Base-by-base conservation (phyloP, 2,888 invertebrate genomes). In the Phortica okadai region DNA sequence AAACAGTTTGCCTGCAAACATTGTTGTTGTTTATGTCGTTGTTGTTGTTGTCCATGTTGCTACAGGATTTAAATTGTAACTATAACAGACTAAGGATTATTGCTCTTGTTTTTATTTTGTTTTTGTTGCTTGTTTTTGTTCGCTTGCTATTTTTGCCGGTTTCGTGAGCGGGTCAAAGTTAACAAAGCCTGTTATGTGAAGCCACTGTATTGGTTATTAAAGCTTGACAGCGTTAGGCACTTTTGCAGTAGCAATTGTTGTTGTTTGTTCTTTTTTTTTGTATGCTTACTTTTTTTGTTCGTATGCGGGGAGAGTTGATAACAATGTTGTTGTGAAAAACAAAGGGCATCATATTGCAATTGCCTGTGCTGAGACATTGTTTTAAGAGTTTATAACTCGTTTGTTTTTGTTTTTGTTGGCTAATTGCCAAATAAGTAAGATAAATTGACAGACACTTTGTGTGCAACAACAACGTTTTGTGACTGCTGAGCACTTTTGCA, bases 131-230 rank as follows among this genome's bases (percentile, higher is more conserved):
- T 42, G 64, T 66, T 58, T 62, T 25, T 82, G 79, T 82, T 79
- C 70, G 76, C 50, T 66, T 64, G 67, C 50, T 70, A 44, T 58
- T 50, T 42, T 62, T 70, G 50, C 42, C 66, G 59, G 64, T 59
- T 59, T 74, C 64, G 74, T 69, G 64, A 66, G 73, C 73, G 77
- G 76, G 77, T 78, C 80, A 80, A 82, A 82, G 87, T 82, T 88
- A 88, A 88, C 87, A 80, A 86, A 85, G 85, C 85, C 82, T 85
- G 82, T 80, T 83, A 80, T 76, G 81, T 76, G 74, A 75, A 79
- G 70, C 77, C 76, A 78, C 77, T 81, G 78, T 78, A 85, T 76
- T 76, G 76, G 79, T 79, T 78, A 77, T 78, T 76, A 74, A 76
- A 74, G 80, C 73, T 69, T 70, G 67, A 78, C 76, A 74, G 59